Evolutionary conservation across 2,888 invertebrate species (phyloP), one percentile per base, ranked within the genome.

Genomic region (Arge pagana): DNA sequence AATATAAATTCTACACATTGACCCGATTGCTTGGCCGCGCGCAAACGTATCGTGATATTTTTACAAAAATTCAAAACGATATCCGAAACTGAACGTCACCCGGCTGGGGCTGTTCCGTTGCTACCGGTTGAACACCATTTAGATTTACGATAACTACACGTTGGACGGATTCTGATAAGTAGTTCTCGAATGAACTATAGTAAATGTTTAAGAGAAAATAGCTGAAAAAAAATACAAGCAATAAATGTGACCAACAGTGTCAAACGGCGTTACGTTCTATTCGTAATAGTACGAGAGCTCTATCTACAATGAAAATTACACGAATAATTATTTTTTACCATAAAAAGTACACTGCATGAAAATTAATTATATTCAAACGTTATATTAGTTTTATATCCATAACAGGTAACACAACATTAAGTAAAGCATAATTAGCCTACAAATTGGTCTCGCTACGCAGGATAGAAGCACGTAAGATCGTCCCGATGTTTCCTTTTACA

Each of bases 91-190:
- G n/a, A n/a, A n/a, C n/a, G n/a, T n/a, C n/a, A n/a, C n/a, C n/a
- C n/a, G n/a, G n/a, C n/a, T n/a, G n/a, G n/a, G n/a, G n/a, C n/a
- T n/a, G n/a, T n/a, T n/a, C n/a, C n/a, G n/a, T n/a, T n/a, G n/a
- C n/a, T n/a, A n/a, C n/a, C n/a, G n/a, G n/a, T n/a, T n/a, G n/a
- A n/a, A n/a, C n/a, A n/a, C n/a, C n/a, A n/a, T n/a, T n/a, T n/a
- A n/a, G n/a, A n/a, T 45, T 45, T 15, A 18, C 33, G 10, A 45
- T 33, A 45, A 49, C 61, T 65, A 68, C 62, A 49, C 52, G 53
- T 50, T 72, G 72, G 72, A 72, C 72, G 72, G 72, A 72, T 65
- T 63, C 70, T 71, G 72, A 72, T 72, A 71, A 72, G 71, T 45
- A 33, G 45, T 23, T 45, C 45, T 45, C 28, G 35, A 33, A 24